Evolutionary conservation across 1,140 invertebrate genomes (phyloP), one percentile per base, ranked within the genome.

Genomic region (Parapsyche elsis): DNA sequence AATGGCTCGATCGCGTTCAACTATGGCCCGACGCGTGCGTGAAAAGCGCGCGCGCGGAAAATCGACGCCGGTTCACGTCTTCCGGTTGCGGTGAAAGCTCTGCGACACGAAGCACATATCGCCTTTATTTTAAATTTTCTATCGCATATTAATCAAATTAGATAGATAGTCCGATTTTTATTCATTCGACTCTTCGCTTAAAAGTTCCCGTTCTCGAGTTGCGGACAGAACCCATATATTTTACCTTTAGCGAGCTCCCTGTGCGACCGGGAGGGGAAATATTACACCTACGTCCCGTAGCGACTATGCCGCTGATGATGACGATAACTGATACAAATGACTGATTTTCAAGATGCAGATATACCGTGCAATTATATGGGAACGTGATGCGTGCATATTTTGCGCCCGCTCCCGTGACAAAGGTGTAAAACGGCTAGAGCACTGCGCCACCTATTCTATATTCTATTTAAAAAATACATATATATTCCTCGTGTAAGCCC

Each of bases 211-310:
- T n/a, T n/a, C n/a, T n/a, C n/a, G n/a, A n/a, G n/a, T n/a, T 80
- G 73, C 79, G 81, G 79, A 78, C 81, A 82, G 81, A 76, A 80
- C 71, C 81, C 81, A 80, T 82, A 80, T 80, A 82, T 82, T 80
- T 80, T 70, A 80, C 78, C 78, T 82, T 82, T 61, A 76, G 46
- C 67, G 46, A 61, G 49, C 57, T 70, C 78, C 73, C 46, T 67
- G 71, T 57, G 71, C 71, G 44, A 78, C 71, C 64, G 77, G 49
- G 10, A 38, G 12, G 49, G 77, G 75, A 71, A 70, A 77, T 81
- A 71, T 76, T 76, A 74, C 78, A 67, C 67, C 64, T 76, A 67
- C 45, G 61, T 78, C 75, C 81, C 81, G 64, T 49, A 16, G 76
- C 78, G 78, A 73, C 49, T 76, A n/a, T n/a, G 45, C 73, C 38